Evolutionary conservation across 1,140 invertebrate genomes (phyloP).

Genomic region (Drosophila ficusphila): DNA sequence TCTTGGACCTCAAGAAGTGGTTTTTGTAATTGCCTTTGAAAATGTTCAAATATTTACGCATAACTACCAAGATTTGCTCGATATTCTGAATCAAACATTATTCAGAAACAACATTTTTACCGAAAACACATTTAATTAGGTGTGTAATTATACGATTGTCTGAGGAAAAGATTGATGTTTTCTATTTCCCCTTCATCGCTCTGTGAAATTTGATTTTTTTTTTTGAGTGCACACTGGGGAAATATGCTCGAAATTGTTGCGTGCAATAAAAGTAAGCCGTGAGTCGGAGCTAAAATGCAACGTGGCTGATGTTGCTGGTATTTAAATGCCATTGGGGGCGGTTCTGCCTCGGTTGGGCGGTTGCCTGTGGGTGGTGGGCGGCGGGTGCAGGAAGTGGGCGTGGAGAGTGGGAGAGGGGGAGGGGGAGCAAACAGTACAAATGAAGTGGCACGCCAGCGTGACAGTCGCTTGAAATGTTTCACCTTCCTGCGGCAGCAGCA

Average conservation of each 20-base stretch:
- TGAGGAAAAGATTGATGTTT: too few relatives aligned
- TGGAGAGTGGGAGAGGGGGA: not conserved
- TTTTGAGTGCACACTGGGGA: not conserved
- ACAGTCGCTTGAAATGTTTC: slow-evolving; percentile 48
- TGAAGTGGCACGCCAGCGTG: slow-evolving; percentile 57
- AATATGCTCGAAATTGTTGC: slow-evolving; percentile 33
- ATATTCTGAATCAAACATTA: too few relatives aligned
- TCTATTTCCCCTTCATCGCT: too few relatives aligned
- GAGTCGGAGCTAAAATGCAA: slow-evolving; percentile 27
- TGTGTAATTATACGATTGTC: too few relatives aligned
- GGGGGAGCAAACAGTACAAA: slow-evolving; percentile 35
- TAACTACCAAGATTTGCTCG: too few relatives aligned
- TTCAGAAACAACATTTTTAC: too few relatives aligned
- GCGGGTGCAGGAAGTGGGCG: not conserved
- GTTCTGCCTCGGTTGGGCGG: too few relatives aligned
- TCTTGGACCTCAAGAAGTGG: too few relatives aligned
- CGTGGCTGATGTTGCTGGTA: slow-evolving; percentile 22
- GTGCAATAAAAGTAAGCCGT: slow-evolving; percentile 42
- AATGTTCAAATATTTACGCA: too few relatives aligned
- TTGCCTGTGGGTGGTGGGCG: not conserved
- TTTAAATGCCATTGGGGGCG: slow-evolving; percentile 26
- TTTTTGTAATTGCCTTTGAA: too few relatives aligned
- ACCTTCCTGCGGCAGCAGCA: slow-evolving; percentile 7
- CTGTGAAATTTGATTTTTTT: not conserved
- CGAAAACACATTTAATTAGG: too few relatives aligned